Evolutionary conservation across 2,888 invertebrate genomes (phyloP).

Genomic region (Hypena proboscidalis): DNA sequence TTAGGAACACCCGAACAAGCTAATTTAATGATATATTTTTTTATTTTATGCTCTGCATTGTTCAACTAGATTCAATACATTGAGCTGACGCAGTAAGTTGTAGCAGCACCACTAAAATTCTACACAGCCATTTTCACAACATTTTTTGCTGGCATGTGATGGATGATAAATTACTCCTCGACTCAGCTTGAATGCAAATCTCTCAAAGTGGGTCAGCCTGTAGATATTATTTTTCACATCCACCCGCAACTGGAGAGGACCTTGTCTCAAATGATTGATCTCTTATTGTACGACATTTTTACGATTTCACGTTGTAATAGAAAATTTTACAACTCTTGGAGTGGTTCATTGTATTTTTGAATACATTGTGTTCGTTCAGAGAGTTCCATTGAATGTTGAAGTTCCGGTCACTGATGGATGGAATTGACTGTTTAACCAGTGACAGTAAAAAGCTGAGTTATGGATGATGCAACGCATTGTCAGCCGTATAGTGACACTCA

Average conservation of each 20-base stretch:
- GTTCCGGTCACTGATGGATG: constrained; percentile 75
- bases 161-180: constrained; percentile 75
- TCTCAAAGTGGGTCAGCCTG: constrained; percentile 76
- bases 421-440: constrained; percentile 61
- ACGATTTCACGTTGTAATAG: constrained; percentile 71
- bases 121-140: constrained; percentile 50
- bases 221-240: constrained; percentile 75
- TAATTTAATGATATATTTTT: too few species aligned
- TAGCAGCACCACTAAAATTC: constrained; percentile 37
- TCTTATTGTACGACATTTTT: constrained; percentile 76
- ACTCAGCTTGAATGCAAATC: constrained; percentile 79
- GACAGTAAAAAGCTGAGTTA: constrained; percentile 37
- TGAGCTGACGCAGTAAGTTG: constrained; percentile 12
- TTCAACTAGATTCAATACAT: constrained; percentile 7
- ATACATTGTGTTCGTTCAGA: constrained; percentile 55
- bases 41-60: too few species aligned
- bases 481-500: constrained; percentile 7
- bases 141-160: constrained; percentile 70
- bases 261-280: constrained; percentile 78
- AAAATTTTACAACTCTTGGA: constrained; percentile 64
- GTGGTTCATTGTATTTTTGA: constrained; percentile 61
- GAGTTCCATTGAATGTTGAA: constrained; percentile 59
- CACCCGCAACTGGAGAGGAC: constrained; percentile 67
- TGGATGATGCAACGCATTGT: constrained; percentile 35
- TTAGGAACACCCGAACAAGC: too few species aligned